A percentile compares a stretch with the other conserved stretches of the same genome.
These are phyloP conservation scores for Heliangelus exortis DNA, from an alignment of 2,797 vertebrate genomes.

Conservation along the genomic window DNA sequence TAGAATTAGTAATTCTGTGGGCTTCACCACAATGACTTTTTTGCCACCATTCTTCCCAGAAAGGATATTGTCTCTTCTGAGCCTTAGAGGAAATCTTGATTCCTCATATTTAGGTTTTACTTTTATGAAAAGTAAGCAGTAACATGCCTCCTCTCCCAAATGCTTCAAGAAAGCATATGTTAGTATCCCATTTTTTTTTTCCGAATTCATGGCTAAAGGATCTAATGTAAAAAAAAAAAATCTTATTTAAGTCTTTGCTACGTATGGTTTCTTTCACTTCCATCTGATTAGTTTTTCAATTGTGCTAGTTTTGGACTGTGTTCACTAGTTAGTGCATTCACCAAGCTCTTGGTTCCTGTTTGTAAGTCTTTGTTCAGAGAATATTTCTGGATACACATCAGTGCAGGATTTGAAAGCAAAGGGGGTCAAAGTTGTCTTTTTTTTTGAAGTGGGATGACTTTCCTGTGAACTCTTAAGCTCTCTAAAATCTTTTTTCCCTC, in stretches of 20 bases:
- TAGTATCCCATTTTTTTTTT: neutral
- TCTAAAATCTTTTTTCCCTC: accelerated
- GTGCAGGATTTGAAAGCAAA: neutral
- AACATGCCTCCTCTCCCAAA: neutral
- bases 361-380: neutral
- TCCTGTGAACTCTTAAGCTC: neutral
- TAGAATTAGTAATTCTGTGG: neutral
- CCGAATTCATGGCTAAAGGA: neutral
- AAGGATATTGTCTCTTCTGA: neutral
- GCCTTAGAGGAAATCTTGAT: neutral
- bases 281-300: neutral
- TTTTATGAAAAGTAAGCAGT: neutral
- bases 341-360: neutral
- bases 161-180: neutral
- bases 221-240: neutral
- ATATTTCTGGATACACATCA: neutral
- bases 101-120: neutral
- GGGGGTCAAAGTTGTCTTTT: neutral
- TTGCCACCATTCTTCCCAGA: neutral
- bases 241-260: neutral
- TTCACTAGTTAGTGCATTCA: neutral
- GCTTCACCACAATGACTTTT: neutral
- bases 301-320: neutral
- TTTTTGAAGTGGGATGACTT: neutral
- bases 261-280: neutral